These are phyloP conservation scores for Saxidomus purpurata DNA, from an alignment of 1,140 invertebrate species.

Conservation along the genomic window DNA sequence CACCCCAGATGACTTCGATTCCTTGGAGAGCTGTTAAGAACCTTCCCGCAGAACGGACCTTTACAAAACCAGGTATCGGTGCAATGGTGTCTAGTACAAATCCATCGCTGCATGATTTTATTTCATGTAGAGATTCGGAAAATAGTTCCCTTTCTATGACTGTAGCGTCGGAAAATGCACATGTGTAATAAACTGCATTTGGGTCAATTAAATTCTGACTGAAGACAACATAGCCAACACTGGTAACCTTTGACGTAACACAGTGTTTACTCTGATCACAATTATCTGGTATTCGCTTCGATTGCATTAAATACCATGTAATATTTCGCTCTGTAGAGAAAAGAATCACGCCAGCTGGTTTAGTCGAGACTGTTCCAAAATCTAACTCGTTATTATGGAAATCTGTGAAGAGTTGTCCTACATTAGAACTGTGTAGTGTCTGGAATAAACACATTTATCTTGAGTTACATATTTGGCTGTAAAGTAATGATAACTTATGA, in stretches of 20 bases:
- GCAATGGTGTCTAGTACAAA: neutral
- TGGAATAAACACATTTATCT: neutral
- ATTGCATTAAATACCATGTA: too few species aligned
- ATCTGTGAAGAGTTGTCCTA: neutral
- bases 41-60: neutral
- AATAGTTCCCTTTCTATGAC: neutral
- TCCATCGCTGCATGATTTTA: neutral
- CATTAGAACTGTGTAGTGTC: neutral
- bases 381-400: slow-evolving; percentile 11
- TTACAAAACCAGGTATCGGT: neutral
- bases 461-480: too few species aligned
- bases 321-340: too few species aligned
- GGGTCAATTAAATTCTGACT: neutral
- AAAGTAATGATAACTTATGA: too few species aligned
- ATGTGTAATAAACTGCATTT: too few species aligned
- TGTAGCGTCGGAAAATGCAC: too few species aligned
- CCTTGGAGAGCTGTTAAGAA: too few species aligned
- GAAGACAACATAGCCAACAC: neutral
- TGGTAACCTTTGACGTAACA: neutral
- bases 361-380: neutral
- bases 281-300: too few species aligned
- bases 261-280: too few species aligned
- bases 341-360: too few species aligned
- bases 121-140: neutral
- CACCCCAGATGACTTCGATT: too few species aligned